Base-by-base conservation (phyloP, 2,113 vertebrate genomes). In the Cephalopholis sonnerati region DNA sequence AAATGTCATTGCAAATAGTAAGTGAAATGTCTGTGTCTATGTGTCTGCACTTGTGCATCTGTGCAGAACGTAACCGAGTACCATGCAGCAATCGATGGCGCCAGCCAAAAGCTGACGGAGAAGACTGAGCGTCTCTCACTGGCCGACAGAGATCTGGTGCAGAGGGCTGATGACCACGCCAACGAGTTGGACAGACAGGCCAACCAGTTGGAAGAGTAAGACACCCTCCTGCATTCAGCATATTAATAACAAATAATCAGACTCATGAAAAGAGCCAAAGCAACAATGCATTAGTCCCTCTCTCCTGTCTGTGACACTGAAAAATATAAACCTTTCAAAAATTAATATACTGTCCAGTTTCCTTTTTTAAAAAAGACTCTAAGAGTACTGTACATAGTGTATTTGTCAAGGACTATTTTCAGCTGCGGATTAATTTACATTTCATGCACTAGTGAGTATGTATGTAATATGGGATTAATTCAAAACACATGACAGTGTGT, bases 1-100 rank as follows among this genome's bases (percentile, higher is more conserved):
- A 7, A 70, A 41, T 29, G 59, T 53, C 29, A 16, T 54, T n/a
- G 24, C 16, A 63, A 63, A 41, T 55, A 11, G 48, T 75, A 15
- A 55, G 46, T 50, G 0, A 27, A 20, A 70, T 58, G 22, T 20
- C 1, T 65, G 2, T 46, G 12, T 53, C 13, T 62, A 32, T 67
- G 24, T 83, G 16, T 76, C 8, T 76, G 24, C 25, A 17, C 1
- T 17, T 64, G 15, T 82, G 5, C 24, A 18, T 70, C 2, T 81
- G 32, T 67, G 20, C 87, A 99, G 98, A 97, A 97, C 4, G 93
- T 95, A 51, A 97, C 95, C 0, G 90, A 96, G n/a, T 96, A 97
- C 92, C 97, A 97, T 7, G 98, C 98, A 46, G 96, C 97, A 79
- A 96, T 99, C 81, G 98, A 99, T 70, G 98, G 98, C 44, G 98